A percentile compares a stretch with the other conserved stretches of the same genome.
Conservation (phyloP, 2,888 invertebrate species). For the Protophormia terraenovae region DNA sequence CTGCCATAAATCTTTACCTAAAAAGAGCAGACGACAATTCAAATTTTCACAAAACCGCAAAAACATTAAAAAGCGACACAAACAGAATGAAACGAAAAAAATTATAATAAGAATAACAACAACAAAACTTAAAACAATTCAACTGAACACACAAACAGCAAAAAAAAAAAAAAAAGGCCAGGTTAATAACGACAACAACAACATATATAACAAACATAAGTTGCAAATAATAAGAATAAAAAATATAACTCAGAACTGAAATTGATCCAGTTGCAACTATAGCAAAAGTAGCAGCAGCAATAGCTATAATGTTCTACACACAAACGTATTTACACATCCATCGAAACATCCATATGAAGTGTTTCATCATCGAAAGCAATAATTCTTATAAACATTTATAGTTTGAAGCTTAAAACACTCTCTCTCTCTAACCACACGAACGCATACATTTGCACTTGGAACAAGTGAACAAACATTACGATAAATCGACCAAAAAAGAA, state of each 20-base stretch:
- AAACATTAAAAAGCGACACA: constrained; percentile 61
- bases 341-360: constrained; percentile 69
- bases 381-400: constrained; percentile 74
- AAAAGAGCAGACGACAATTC: constrained; percentile 77
- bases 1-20: constrained; percentile 79
- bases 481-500: constrained; percentile 36
- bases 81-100: background rate
- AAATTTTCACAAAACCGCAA: constrained; percentile 75
- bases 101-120: background rate
- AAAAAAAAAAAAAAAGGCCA: constrained; percentile 59
- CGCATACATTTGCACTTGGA: constrained; percentile 45
- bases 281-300: constrained; percentile 9
- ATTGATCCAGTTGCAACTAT: constrained; percentile 78
- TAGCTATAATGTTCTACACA: constrained; percentile 42
- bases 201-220: constrained; percentile 18
- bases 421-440: constrained; percentile 18
- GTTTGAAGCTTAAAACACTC: constrained; percentile 50
- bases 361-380: constrained; percentile 76
- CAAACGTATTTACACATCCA: constrained; percentile 35
- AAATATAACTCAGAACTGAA: constrained; percentile 72
- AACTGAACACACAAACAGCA: constrained; percentile 53
- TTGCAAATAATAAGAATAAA: constrained; percentile 39
- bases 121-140: constrained; percentile 48
- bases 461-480: constrained; percentile 34
- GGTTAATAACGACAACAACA: constrained; percentile 65